Evolutionary conservation across 2,113 vertebrate species (phyloP), one percentile per base, ranked within the genome.

Genomic region (Sprattus sprattus): DNA sequence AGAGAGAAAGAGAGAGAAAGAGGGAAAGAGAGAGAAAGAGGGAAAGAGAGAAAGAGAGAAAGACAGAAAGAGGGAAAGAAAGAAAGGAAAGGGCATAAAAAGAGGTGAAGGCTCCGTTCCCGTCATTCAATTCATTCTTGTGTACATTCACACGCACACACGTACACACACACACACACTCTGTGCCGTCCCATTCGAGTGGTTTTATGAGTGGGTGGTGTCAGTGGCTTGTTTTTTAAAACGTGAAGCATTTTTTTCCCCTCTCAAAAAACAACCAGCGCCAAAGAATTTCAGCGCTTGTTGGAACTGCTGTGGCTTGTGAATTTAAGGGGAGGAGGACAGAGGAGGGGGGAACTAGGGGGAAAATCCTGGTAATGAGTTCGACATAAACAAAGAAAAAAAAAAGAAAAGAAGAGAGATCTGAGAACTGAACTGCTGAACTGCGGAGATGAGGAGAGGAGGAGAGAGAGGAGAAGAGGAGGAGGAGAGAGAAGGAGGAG

Each of bases 181-280:
- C 54, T 85, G 80, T 91, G 91, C 81, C 88, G 88, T 86, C 82
- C 87, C 81, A 25, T 90, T 85, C 78, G 81, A 85, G 86, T 92
- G 93, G 94, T 92, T 94, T 93, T 91, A 91, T 88, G 91, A 94
- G 94, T 90, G 92, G 92, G 93, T 93, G 93, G 93, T 91, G 92
- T 94, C 91, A 91, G 92, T 87, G 91, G 90, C 90, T 91, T 91
- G 92, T 90, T 94, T 93, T 93, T 93, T 90, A 92, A 93, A 94
- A 57, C 18, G 52, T 18, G 10, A 52, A 52, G 16, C 54, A 20
- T 4, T 20, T 20, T 20, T 20, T 6, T 4, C 54, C 6, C 54
- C 18, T 6, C 54, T 18, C 49, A 15, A 57, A 93, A 93, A 94
- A 93, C 91, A 90, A 89, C 89, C 92, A 88, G 89, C 93, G 92